These are phyloP conservation scores for Montipora capricornis DNA, from an alignment of 64 coral and sea anemone genomes.

Conservation along the genomic window DNA sequence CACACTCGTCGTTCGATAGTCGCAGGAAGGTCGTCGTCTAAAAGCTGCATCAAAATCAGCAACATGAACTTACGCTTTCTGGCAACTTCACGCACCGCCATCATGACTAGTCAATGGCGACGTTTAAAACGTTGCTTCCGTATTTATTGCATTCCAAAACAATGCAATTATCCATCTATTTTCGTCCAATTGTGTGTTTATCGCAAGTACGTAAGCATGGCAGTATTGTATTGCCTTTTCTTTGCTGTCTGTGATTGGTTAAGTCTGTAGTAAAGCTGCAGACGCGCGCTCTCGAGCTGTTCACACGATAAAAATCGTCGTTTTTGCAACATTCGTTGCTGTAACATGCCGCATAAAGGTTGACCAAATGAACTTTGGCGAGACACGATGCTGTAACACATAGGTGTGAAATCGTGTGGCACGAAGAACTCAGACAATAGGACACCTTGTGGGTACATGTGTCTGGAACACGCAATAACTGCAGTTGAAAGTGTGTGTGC, in stretches of 20 bases:
- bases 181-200: slow-evolving; percentile 48
- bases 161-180: slow-evolving; percentile 56
- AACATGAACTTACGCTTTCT: too few species aligned
- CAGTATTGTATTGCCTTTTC: slow-evolving; percentile 22
- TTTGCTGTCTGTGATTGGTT: slow-evolving; percentile 42
- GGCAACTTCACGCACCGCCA: background rate
- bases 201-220: slow-evolving; percentile 1
- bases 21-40: too few species aligned
- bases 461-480: too few species aligned
- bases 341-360: slow-evolving; percentile 39
- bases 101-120: background rate
- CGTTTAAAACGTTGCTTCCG: slow-evolving; percentile 18
- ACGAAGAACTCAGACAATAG: too few species aligned
- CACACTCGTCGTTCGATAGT: too few species aligned
- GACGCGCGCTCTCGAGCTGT: slow-evolving; percentile 38
- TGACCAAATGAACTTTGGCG: background rate
- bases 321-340: slow-evolving; percentile 58
- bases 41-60: too few species aligned
- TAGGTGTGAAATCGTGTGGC: too few species aligned
- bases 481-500: slow-evolving; percentile 41
- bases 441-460: too few species aligned
- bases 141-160: slow-evolving; percentile 34
- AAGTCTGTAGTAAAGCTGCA: background rate
- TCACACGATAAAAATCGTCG: slow-evolving; percentile 27
- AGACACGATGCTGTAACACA: too few species aligned